Evolutionary conservation across 2,888 invertebrate genomes (phyloP), one percentile per base, ranked within the genome.

Genomic region (Aromia moschata): DNA sequence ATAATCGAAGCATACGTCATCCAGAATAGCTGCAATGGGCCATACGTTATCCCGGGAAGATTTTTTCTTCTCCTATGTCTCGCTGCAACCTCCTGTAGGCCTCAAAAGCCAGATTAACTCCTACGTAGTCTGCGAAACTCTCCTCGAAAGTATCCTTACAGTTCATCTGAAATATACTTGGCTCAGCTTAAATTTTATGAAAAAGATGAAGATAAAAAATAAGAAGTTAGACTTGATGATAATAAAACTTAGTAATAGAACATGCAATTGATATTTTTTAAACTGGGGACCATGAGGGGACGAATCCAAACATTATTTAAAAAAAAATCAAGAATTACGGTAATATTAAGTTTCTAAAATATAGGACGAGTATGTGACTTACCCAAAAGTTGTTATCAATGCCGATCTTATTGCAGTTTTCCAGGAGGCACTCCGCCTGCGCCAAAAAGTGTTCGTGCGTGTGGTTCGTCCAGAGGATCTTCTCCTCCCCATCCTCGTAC

Each of bases 101-200:
- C 67, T 86, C 84, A 78, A 94, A 96, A 0, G 95, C 92, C 73
- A 92, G 89, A 75, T 93, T 93, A 62, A 94, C 87, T 0, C 95
- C 95, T 0, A 93, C 93, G 74, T 94, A 94, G 77, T 96, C 96
- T 0, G 95, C 94, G 53, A 96, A 93, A 77, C 95, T 95, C 78
- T 96, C 95, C 4, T 93, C 93, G 77, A 93, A 90, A 0, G 93
- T 89, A 17, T 5, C 11, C 51, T 91, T 87, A 46, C 95, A 95
- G 73, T 94, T 93, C 44, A 94, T 77, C 93, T 93, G 74, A 1
- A 78, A 74, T 12, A 25, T 25, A 25, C n/a, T 25, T 5, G 25
- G 25, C 4, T 25, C 25, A 25, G 5, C 25, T 5, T 25, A 5
- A 25, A 25, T 9, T 25, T 25, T 12, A 18, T 16, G 56, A 56